Evolutionary conservation across 2,797 vertebrate genomes (phyloP), one percentile per base, ranked within the genome.

Genomic region (Gobio occitaniae): DNA sequence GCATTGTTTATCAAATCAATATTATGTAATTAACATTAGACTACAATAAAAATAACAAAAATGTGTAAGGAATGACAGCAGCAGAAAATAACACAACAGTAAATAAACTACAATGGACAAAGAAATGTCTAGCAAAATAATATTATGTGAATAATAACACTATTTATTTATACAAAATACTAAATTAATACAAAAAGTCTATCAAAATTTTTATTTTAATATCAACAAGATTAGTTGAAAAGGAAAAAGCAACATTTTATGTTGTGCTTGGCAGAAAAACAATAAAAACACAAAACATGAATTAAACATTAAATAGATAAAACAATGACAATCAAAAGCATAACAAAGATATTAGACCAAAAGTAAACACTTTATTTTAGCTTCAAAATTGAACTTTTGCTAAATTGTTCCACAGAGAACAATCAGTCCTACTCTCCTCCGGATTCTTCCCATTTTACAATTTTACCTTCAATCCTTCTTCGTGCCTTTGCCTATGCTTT

Each of bases 301-400:
- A 74, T 74, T 16, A 15, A n/a, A 47, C 36, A 25, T 78, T 48
- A 10, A n/a, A n/a, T 15, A 61, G 38, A 32, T 38, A 12, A 11
- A 47, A 48, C 7, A 19, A 32, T 21, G 16, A 16, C 10, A 61
- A 16, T 21, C 13, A 29, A 72, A 59, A n/a, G 6, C 56, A 25
- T 32, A 16, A 75, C 54, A 75, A 75, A 41, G 2, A 32, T 6
- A 32, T 5, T 4, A 25, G 10, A 25, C 25, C 29, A 72, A 54
- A 85, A 63, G 13, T 36, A n/a, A 72, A n/a, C 56, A 56, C 41
- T 41, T 79, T 41, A 84, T 48, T 80, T 74, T 48, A 79, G 16
- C 69, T 77, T 75, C 11, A 69, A 77, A 61, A 41, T 19, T 41
- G 25, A 65, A 41, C 17, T 10, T 25, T 44, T 48, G 38, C 29